Evolutionary conservation across 1,140 invertebrate genomes (phyloP).

Genomic region (Penaeus japonicus): DNA sequence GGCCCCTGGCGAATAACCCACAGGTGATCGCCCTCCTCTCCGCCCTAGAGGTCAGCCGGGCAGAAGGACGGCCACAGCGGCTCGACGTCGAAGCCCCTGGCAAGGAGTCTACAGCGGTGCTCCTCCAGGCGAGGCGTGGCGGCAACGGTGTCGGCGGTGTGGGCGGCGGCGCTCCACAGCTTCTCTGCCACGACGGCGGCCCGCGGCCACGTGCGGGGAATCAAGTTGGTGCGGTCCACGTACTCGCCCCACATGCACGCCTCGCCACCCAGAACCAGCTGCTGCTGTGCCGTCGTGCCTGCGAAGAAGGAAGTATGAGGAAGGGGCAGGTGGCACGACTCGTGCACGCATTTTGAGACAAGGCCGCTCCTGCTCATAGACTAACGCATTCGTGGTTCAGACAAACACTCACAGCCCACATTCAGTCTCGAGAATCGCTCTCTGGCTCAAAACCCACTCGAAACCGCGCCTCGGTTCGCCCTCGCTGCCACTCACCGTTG

Average conservation of each 20-base stretch:
- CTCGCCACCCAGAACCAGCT: conserved; percentile 79
- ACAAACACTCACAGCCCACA: too few relatives aligned
- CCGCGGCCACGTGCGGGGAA: conserved; percentile 77
- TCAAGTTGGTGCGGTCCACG: conserved; percentile 74
- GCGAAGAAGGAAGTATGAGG: neutral
- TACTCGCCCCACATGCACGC: conserved; percentile 91
- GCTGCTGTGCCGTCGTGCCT: conserved; percentile 38
- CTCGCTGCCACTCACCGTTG: conserved; percentile 59
- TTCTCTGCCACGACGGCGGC: conserved; percentile 84
- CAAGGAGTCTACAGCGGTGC: conserved; percentile 83
- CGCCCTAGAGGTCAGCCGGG: neutral
- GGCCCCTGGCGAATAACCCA: too few relatives aligned
- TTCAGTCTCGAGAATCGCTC: too few relatives aligned
- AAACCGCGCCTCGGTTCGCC: too few relatives aligned
- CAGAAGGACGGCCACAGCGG: conserved; percentile 64
- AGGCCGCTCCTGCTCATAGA: too few relatives aligned
- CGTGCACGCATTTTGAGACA: too few relatives aligned
- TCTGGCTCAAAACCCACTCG: too few relatives aligned
- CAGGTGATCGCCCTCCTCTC: too few relatives aligned
- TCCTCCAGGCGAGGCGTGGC: conserved; percentile 77
- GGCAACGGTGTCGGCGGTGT: conserved; percentile 37
- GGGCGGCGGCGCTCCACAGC: conserved; percentile 72
- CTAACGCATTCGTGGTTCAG: too few relatives aligned
- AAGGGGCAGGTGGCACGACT: neutral
- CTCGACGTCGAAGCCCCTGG: conserved; percentile 75